phyloP scores from a whole-genome alignment of 2,797 vertebrate genomes.

The Macropus fuliginosus region DNA sequence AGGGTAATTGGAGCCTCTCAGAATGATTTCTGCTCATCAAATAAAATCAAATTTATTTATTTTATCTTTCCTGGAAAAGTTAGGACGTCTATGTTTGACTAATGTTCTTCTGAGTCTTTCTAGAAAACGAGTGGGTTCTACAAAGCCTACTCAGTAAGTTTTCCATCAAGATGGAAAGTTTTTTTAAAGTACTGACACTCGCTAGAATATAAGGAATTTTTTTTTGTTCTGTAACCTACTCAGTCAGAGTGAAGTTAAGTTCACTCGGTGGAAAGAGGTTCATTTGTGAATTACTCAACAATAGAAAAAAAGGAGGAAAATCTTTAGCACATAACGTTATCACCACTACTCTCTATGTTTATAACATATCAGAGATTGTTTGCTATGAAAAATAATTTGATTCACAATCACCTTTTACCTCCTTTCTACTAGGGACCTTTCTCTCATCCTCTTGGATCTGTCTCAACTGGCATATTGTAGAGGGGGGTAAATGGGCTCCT shows the following conservation, averaged over 20 bases:
- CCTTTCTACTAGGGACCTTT: neutral
- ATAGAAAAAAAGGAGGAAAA: neutral
- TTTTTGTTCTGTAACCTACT: neutral
- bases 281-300: neutral
- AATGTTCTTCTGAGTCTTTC: slow-evolving; percentile 43
- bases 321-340: neutral
- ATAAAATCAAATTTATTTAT: slow-evolving; percentile 45
- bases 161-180: neutral
- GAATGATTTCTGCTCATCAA: slow-evolving; percentile 32
- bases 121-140: slow-evolving; percentile 41
- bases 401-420: neutral
- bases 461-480: neutral
- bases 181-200: neutral
- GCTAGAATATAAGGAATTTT: neutral
- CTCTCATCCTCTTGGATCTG: neutral
- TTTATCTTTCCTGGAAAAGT: slow-evolving; percentile 63
- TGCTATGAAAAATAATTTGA: neutral
- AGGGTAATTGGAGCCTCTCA: neutral
- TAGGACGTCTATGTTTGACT: slow-evolving; percentile 51
- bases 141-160: slow-evolving; percentile 56
- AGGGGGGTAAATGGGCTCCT: neutral
- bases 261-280: neutral
- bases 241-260: neutral
- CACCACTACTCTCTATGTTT: neutral
- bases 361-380: neutral